These are phyloP conservation scores for Peromyscus attwateri DNA, from an alignment of 2,797 vertebrate species.

Conservation along the genomic window DNA sequence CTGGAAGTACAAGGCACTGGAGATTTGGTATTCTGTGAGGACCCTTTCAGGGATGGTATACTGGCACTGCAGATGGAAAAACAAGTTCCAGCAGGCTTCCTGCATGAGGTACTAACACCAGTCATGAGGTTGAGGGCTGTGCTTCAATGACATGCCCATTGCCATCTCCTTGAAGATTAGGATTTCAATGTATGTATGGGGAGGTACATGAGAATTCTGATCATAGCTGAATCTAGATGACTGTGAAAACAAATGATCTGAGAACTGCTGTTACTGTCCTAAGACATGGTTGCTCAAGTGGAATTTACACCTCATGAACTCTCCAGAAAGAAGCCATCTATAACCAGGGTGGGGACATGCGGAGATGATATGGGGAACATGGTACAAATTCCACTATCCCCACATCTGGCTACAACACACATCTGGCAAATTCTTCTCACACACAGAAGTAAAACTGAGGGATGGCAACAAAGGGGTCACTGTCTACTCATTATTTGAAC, in stretches of 20 bases:
- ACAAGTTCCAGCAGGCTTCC: not conserved
- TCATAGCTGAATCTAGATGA: not conserved
- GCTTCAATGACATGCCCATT: not conserved
- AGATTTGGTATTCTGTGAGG: not conserved
- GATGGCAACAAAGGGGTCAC: not conserved
- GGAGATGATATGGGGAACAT: not conserved
- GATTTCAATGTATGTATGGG: not conserved
- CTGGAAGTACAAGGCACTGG: not conserved
- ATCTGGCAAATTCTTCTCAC: constrained; percentile 72
- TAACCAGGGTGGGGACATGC: not conserved
- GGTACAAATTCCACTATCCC: not conserved
- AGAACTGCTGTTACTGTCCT: not conserved
- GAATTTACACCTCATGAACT: not conserved
- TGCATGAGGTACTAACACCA: no score
- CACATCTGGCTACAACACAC: constrained; percentile 71
- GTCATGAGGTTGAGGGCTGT: no score
- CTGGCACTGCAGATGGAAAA: no score
- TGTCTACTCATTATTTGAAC: not conserved
- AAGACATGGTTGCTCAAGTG: not conserved
- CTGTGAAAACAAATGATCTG: not conserved
- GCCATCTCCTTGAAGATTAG: not conserved
- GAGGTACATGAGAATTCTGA: not conserved
- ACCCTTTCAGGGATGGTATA: not conserved
- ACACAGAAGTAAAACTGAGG: not conserved
- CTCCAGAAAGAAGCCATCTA: constrained; percentile 64